These are phyloP conservation scores for Eurytoma californica DNA, from an alignment of 2,888 invertebrate species.

Conservation along the genomic window DNA sequence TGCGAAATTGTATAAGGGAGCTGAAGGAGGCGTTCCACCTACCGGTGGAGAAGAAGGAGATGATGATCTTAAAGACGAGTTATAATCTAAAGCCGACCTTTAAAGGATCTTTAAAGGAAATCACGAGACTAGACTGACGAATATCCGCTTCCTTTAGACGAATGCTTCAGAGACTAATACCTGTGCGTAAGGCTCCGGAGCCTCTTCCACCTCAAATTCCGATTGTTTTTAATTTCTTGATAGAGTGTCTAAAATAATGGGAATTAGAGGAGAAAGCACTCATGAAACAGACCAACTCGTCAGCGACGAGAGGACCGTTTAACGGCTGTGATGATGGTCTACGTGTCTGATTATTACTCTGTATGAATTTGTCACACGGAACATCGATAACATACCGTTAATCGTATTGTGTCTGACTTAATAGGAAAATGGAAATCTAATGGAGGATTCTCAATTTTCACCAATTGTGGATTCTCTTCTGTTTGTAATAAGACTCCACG, in stretches of 20 bases:
- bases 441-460: slow-evolving; percentile 51
- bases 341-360: slow-evolving; percentile 58
- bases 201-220: slow-evolving; percentile 19
- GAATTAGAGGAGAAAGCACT: slow-evolving; percentile 14
- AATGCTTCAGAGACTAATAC: slow-evolving; percentile 63
- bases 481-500: slow-evolving; percentile 60
- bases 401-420: slow-evolving; percentile 41
- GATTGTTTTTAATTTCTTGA: not conserved
- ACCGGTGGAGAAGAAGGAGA: slow-evolving; percentile 82
- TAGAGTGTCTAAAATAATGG: not conserved
- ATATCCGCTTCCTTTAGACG: slow-evolving; percentile 62
- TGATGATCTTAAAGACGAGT: slow-evolving; percentile 89
- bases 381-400: slow-evolving; percentile 55
- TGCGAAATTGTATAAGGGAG: slow-evolving; percentile 94
- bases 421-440: slow-evolving; percentile 35
- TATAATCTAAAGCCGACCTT: slow-evolving; percentile 85
- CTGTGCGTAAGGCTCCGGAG: slow-evolving; percentile 11
- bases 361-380: slow-evolving; percentile 61
- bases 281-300: slow-evolving; percentile 43
- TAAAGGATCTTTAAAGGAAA: slow-evolving; percentile 71
- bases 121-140: slow-evolving; percentile 67
- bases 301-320: slow-evolving; percentile 43
- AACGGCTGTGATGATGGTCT: slow-evolving; percentile 59
- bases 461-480: slow-evolving; percentile 56
- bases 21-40: slow-evolving; percentile 88